Conservation (phyloP, 1,140 invertebrate genomes). For the Centruroides sculpturatus region DNA sequence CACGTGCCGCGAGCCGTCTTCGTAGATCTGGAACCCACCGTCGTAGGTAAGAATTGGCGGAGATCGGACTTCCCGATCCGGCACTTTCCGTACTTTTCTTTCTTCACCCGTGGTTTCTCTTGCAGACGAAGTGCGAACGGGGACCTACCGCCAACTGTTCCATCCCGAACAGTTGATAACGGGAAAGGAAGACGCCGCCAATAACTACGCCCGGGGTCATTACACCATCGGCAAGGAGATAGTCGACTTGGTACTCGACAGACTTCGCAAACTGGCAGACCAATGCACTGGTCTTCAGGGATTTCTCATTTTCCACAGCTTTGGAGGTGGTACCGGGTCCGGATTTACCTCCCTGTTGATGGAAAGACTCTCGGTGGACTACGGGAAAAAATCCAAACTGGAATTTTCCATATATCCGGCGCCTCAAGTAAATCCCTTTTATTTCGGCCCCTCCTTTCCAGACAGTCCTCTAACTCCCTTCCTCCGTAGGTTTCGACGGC, state of each 20-base stretch:
- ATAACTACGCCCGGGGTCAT: constrained; percentile 41
- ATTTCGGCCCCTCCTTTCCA: constrained; percentile 56
- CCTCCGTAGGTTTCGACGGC: constrained; percentile 40
- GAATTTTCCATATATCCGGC: constrained; percentile 28
- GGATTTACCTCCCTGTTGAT: constrained; percentile 61
- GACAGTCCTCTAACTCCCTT: too few relatives aligned
- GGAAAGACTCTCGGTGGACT: constrained; percentile 58
- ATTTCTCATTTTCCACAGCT: constrained; percentile 18
- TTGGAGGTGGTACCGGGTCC: constrained; percentile 16
- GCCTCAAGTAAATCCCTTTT: constrained; percentile 54
- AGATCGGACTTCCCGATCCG: neutral
- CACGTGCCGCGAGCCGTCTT: constrained; percentile 70
- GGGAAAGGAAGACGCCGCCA: constrained; percentile 48
- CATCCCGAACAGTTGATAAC: constrained; percentile 53
- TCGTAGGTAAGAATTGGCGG: constrained; percentile 46
- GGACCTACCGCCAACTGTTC: constrained; percentile 46
- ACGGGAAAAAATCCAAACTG: constrained; percentile 33
- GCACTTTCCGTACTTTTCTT: too few relatives aligned
- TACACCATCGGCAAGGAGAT: constrained; percentile 46
- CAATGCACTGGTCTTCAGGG: constrained; percentile 30
- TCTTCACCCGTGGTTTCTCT: too few relatives aligned
- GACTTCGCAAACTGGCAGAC: constrained; percentile 30
- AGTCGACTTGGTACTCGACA: constrained; percentile 60
- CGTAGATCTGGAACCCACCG: constrained; percentile 74
- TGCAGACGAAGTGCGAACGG: constrained; percentile 35